Evolutionary conservation across 2,113 vertebrate genomes (phyloP), one percentile per base, ranked within the genome.

Genomic region (Lophius piscatorius): DNA sequence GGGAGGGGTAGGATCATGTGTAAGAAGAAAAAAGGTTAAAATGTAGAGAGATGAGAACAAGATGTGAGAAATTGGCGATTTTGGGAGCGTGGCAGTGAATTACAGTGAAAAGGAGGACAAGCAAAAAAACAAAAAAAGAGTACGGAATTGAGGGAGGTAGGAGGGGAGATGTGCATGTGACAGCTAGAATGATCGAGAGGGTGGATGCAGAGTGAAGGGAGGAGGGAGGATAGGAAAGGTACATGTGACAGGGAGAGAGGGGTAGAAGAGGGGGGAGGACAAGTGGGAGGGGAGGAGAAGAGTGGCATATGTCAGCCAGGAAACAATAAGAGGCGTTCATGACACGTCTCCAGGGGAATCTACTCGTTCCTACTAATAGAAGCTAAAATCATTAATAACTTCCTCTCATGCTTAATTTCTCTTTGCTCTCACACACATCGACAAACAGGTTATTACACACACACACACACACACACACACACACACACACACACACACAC

Each of bases 301-400:
- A 76, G 57, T 29, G 18, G 55, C 54, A 51, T 68, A 57, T 80
- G 79, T 86, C 81, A 81, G 70, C 61, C n/a, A 40, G 62, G 78
- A 80, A 86, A 86, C 83, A 89, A 85, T 85, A 75, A 87, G 68
- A 84, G 78, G 70, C 78, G 73, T 82, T 75, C 74, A 77, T 78
- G 82, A 86, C 76, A 76, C 35, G 73, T 87, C 84, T 89, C 72
- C 60, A 42, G 80, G 81, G 80, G 65, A 71, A 75, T 74, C 35
- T 40, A 67, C 66, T 71, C 54, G 77, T 76, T 83, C 61, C 63
- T 42, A 49, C 71, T 86, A 82, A 87, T 85, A 70, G 69, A 35
- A 75, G 76, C 69, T 67, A 60, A 79, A 82, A 83, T 86, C 81
- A 86, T 82, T 63, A 81, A 83, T 85, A 73, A 82, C 76, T 78